Evolutionary conservation across 2,113 vertebrate species (phyloP).

Genomic region (Megalops atlanticus): DNA sequence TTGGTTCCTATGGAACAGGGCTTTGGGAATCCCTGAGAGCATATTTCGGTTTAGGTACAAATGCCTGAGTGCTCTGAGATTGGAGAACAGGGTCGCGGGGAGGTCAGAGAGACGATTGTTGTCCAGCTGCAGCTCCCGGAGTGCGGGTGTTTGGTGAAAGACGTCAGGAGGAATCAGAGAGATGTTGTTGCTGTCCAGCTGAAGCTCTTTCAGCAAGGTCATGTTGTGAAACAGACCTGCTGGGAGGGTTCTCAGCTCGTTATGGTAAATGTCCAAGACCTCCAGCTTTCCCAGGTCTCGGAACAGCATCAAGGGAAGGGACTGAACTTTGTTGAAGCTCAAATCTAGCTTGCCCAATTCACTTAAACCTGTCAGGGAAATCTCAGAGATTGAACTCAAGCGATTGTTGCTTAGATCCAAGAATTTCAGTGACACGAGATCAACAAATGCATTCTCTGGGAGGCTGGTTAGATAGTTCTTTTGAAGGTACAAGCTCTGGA

Average conservation of each 20-base stretch:
- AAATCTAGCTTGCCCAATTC: conserved; percentile 51
- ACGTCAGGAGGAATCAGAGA: conserved; percentile 25
- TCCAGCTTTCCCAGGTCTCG: conserved; percentile 39
- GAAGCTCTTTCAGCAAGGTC: conserved; percentile 46
- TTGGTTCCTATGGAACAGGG: conserved; percentile 43
- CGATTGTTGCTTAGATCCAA: conserved; percentile 58
- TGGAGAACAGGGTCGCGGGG: conserved; percentile 36
- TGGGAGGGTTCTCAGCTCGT: conserved; percentile 49
- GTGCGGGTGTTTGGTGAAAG: conserved; percentile 44
- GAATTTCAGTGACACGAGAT: conserved; percentile 34
- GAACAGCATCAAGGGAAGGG: conserved; percentile 48
- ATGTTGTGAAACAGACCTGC: conserved; percentile 47
- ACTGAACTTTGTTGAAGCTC: conserved; percentile 52
- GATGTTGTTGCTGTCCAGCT: conserved; percentile 59
- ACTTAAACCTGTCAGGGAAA: conserved; percentile 49
- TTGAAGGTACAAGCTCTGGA: conserved; percentile 51
- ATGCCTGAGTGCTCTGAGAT: conserved; percentile 44
- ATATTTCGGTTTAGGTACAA: conserved; percentile 56
- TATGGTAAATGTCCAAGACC: conserved; percentile 58
- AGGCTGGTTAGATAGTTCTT: conserved; percentile 50
- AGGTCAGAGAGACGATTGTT: conserved; percentile 56
- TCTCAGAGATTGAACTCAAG: conserved; percentile 40
- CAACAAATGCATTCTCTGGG: conserved; percentile 46
- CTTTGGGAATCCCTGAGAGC: conserved; percentile 42
- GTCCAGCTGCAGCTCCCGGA: conserved; percentile 53